Conservation (phyloP, 2,888 invertebrate genomes). For the Trichopoda pennipes region DNA sequence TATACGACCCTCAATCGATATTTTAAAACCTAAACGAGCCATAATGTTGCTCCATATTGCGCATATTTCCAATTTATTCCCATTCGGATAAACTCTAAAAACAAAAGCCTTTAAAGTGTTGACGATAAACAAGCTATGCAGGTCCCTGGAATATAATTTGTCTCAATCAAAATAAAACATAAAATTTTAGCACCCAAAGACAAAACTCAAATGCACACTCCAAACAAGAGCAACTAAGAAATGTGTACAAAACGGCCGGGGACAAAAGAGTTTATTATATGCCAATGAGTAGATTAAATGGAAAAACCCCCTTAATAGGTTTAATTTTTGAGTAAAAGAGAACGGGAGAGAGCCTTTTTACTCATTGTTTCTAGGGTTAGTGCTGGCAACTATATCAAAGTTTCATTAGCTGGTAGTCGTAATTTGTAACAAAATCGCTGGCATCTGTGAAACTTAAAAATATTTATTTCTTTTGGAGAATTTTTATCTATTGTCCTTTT, state of each 20-base stretch:
- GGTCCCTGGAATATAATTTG: slow-evolving; percentile 55
- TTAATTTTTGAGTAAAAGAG: slow-evolving; percentile 40
- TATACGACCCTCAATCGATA: slow-evolving; percentile 68
- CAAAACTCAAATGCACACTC: slow-evolving; percentile 1
- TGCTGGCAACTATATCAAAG: slow-evolving; percentile 62
- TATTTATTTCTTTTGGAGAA: slow-evolving; percentile 71
- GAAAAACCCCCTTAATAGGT: background rate
- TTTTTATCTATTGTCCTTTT: slow-evolving; percentile 74
- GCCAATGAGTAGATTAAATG: background rate
- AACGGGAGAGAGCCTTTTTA: background rate
- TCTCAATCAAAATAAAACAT: slow-evolving; percentile 59
- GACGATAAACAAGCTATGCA: slow-evolving; percentile 43
- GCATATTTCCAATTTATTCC: slow-evolving; percentile 64
- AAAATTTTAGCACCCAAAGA: slow-evolving; percentile 42
- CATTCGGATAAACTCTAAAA: slow-evolving; percentile 54
- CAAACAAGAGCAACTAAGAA: slow-evolving; percentile 31
- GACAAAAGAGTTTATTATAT: no score
- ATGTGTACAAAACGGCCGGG: slow-evolving; percentile 20
- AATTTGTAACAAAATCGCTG: slow-evolving; percentile 61
- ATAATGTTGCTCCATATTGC: slow-evolving; percentile 67
- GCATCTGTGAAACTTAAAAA: slow-evolving; percentile 73
- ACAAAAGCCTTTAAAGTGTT: slow-evolving; percentile 62
- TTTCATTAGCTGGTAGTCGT: slow-evolving; percentile 52
- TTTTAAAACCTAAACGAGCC: slow-evolving; percentile 69
- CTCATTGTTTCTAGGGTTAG: slow-evolving; percentile 11